Evolutionary conservation across 2,797 vertebrate species (phyloP).

Genomic region (Girardinus metallicus): DNA sequence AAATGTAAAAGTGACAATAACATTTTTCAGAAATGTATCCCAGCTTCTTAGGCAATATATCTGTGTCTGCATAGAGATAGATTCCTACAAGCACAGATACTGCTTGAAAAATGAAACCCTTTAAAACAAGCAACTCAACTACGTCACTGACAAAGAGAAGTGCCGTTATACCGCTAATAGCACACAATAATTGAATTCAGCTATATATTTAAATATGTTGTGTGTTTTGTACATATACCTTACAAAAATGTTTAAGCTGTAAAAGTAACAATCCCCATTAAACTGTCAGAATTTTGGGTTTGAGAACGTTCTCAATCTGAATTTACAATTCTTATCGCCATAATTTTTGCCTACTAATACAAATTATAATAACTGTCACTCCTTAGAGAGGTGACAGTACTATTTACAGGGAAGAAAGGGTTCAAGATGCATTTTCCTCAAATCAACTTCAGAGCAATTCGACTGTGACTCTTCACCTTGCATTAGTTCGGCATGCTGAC

Average conservation of each 20-base stretch:
- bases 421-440: neutral
- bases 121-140: neutral
- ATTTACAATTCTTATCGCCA: neutral
- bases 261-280: neutral
- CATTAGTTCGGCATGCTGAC: neutral
- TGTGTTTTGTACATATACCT: neutral
- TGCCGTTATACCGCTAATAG: neutral
- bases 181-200: neutral
- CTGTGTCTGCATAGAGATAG: neutral
- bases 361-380: neutral
- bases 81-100: neutral
- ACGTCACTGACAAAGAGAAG: neutral
- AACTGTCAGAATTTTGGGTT: neutral
- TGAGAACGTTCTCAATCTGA: neutral
- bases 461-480: neutral
- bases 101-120: neutral
- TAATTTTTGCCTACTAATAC: neutral
- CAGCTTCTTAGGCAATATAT: neutral
- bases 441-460: neutral
- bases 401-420: neutral
- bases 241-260: neutral
- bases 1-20: neutral
- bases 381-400: neutral
- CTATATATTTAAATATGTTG: neutral
- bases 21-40: neutral